Conservation (phyloP, 2,797 vertebrate species). For the Sebastes miniatus region DNA sequence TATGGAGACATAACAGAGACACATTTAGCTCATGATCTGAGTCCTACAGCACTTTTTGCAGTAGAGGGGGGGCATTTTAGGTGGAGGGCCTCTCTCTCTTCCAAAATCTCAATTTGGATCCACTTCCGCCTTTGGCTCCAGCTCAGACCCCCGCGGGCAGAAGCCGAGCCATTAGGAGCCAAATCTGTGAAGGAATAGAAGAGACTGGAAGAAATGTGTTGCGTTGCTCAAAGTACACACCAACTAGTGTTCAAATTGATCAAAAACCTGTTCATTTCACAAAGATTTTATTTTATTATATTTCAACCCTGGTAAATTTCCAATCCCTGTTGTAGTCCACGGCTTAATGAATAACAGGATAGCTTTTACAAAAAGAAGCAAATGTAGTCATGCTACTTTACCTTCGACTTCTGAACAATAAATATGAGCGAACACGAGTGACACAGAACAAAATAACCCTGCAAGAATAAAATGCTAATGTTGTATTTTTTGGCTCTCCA, state of each 20-base stretch:
- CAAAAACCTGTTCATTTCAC: not conserved
- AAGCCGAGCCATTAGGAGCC: conserved; percentile 55
- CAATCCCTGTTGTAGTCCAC: not conserved
- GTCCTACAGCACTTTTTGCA: conserved; percentile 46
- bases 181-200: conserved; percentile 44
- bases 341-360: conserved; percentile 18
- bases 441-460: not conserved
- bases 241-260: conserved; percentile 2
- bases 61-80: conserved; percentile 41
- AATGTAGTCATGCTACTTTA: conserved; percentile 5
- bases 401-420: conserved; percentile 9
- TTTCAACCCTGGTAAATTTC: conserved; percentile 1
- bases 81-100: conserved; percentile 52
- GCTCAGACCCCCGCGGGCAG: conserved; percentile 42
- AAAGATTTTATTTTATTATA: not conserved
- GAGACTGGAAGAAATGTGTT: conserved; percentile 44
- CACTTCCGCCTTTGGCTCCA: conserved; percentile 41
- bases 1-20: conserved; percentile 9
- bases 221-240: conserved; percentile 20
- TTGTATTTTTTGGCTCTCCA: conserved; percentile 30
- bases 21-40: conserved; percentile 30
- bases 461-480: conserved; percentile 34
- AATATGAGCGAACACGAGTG: conserved; percentile 2
- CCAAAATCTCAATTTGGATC: conserved; percentile 62
- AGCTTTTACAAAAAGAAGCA: not conserved